Conservation (phyloP, 2,888 invertebrate species). For the Chromoteleia sp. region DNA sequence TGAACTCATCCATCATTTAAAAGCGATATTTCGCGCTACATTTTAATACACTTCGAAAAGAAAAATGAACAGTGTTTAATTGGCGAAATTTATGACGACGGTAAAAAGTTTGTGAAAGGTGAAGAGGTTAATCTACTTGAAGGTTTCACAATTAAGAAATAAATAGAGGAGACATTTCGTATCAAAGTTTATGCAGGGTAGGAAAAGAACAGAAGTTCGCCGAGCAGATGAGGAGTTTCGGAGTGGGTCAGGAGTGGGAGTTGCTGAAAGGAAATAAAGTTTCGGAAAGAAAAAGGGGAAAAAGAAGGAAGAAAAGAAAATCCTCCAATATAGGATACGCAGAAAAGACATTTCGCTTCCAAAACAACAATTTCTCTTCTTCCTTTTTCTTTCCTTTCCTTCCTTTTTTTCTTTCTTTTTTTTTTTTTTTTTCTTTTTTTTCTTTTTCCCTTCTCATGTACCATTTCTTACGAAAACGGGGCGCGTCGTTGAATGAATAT, state of each 20-base stretch:
- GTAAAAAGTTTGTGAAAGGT: slow-evolving; percentile 42
- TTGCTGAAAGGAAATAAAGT: slow-evolving; percentile 37
- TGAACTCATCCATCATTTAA: slow-evolving; percentile 34
- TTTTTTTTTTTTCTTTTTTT: too few relatives aligned
- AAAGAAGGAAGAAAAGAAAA: neutral
- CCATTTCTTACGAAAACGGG: too few relatives aligned
- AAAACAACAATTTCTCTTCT: slow-evolving; percentile 10
- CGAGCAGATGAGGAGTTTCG: slow-evolving; percentile 33
- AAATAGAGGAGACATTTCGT: slow-evolving; percentile 51
- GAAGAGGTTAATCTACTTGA: slow-evolving; percentile 61
- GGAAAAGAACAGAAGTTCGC: slow-evolving; percentile 46
- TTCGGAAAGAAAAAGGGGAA: slow-evolving; percentile 21
- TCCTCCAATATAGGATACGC: slow-evolving; percentile 2
- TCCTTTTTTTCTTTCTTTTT: too few relatives aligned
- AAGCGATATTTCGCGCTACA: slow-evolving; percentile 17
- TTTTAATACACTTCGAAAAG: slow-evolving; percentile 41
- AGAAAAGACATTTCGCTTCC: neutral
- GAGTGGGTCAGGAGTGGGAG: slow-evolving; percentile 18
- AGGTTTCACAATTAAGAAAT: slow-evolving; percentile 57
- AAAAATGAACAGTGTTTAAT: slow-evolving; percentile 52
- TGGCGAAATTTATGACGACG: slow-evolving; percentile 49
- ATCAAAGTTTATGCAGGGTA: slow-evolving; percentile 55
- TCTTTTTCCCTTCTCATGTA: too few relatives aligned
- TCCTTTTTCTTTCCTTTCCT: neutral
- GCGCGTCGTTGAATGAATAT: slow-evolving; percentile 18